Evolutionary conservation across 2,797 vertebrate species (phyloP).

Genomic region (Neosalanx taihuensis): DNA sequence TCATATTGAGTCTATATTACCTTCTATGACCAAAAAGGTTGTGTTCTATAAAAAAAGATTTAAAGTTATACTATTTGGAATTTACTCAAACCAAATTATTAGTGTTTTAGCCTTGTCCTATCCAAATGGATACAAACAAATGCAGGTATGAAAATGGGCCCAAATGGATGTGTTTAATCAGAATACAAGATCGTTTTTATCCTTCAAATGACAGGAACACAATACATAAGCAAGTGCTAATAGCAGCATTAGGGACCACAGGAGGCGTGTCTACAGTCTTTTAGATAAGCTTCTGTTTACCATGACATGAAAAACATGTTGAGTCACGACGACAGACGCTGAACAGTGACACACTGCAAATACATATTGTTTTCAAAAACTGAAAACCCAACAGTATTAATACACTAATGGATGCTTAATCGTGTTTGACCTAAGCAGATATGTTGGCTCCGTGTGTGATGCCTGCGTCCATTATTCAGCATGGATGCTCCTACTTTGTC

Average conservation of each 20-base stretch:
- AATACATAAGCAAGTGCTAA: constrained; percentile 11
- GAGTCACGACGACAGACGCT: constrained; percentile 17
- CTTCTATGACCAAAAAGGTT: constrained; percentile 30
- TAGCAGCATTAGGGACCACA: constrained; percentile 13
- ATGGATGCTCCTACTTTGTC: constrained; percentile 40
- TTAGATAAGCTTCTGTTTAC: constrained; percentile 30
- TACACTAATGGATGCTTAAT: constrained; percentile 43
- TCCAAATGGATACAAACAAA: neutral
- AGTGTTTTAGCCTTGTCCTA: neutral
- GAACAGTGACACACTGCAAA: constrained; percentile 8
- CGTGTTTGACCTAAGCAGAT: constrained; percentile 54
- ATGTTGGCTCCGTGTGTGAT: constrained; percentile 40
- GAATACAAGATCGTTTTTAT: neutral
- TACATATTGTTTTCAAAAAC: constrained; percentile 2
- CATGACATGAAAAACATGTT: constrained; percentile 19
- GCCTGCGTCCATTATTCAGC: constrained; percentile 61
- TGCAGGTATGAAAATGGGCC: neutral
- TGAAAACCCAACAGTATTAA: neutral
- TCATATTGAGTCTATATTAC: neutral
- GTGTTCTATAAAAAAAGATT: neutral
- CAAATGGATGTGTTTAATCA: neutral
- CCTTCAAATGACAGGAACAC: constrained; percentile 5
- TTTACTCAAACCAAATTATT: neutral
- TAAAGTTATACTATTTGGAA: neutral
- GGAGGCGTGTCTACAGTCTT: neutral